Evolutionary conservation across 1,140 invertebrate genomes (phyloP).

Genomic region (Ceratitis capitata): DNA sequence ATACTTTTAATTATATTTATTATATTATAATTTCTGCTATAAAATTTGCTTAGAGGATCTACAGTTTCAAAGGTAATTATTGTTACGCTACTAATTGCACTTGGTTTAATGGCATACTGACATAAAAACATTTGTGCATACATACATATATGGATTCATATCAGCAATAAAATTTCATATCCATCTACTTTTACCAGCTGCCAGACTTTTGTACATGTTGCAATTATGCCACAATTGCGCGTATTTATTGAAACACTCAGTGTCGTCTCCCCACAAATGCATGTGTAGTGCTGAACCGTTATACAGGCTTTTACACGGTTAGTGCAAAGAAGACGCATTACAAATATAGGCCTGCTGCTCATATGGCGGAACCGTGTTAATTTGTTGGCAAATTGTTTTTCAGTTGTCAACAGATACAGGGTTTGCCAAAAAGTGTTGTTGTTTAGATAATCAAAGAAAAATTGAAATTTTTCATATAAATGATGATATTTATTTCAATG

Average conservation of each 20-base stretch:
- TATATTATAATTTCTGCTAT: not conserved
- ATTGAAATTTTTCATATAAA: no score
- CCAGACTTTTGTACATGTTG: not conserved
- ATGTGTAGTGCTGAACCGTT: not conserved
- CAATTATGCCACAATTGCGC: not conserved
- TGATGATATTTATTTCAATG: no score
- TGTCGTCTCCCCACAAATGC: not conserved
- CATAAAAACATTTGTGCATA: not conserved
- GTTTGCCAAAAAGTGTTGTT: no score
- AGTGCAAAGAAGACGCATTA: not conserved
- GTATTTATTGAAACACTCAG: not conserved
- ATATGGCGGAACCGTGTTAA: not conserved
- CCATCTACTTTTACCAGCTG: not conserved
- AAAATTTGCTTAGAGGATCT: not conserved
- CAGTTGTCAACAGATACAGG: conserved; percentile 18
- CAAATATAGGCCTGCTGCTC: not conserved
- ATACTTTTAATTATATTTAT: not conserved
- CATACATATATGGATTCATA: not conserved
- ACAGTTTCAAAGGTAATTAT: not conserved
- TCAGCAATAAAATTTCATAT: not conserved
- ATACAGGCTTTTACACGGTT: not conserved
- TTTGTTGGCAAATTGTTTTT: conserved; percentile 15
- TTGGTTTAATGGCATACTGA: not conserved
- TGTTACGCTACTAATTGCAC: not conserved
- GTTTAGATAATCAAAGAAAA: no score